Evolutionary conservation across 30 jellyfish, hydroid and myxozoan species (phyloP).

Genomic region (Sanderia malayensis): DNA sequence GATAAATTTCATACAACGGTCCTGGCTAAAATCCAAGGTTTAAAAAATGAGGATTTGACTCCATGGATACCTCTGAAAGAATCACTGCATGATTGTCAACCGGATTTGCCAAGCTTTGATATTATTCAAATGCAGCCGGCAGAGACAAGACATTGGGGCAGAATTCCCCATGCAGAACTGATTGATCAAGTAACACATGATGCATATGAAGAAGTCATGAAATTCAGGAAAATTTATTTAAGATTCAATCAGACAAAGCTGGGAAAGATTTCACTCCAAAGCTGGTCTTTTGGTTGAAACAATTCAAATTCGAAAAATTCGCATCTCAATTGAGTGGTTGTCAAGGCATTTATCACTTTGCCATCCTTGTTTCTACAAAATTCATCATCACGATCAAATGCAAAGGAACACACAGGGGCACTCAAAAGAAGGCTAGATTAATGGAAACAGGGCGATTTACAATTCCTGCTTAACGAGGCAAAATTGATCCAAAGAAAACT

Average conservation of each 20-base stretch:
- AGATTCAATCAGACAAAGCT: background rate
- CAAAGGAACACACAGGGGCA: constrained; percentile 16
- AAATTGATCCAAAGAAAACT: constrained; percentile 14
- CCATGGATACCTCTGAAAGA: background rate
- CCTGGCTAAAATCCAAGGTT: too few species aligned
- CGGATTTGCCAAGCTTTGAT: background rate
- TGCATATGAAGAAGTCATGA: background rate
- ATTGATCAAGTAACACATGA: background rate
- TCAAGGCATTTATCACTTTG: constrained; percentile 9
- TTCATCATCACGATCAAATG: constrained; percentile 6
- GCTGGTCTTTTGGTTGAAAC: constrained; percentile 6
- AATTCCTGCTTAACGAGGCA: constrained; percentile 10
- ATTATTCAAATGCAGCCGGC: background rate
- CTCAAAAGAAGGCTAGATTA: constrained; percentile 7
- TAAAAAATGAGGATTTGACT: background rate
- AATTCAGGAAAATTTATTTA: background rate
- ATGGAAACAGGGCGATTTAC: constrained; percentile 21
- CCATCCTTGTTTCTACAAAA: constrained; percentile 15
- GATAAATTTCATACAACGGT: too few species aligned
- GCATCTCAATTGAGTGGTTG: background rate
- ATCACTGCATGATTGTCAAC: background rate
- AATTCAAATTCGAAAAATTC: constrained; percentile 9
- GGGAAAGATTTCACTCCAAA: background rate
- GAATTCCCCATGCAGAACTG: background rate
- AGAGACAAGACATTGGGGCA: constrained; percentile 1